Evolutionary conservation across 2,888 invertebrate genomes (phyloP).

Genomic region (Ornithoptera alexandrae): DNA sequence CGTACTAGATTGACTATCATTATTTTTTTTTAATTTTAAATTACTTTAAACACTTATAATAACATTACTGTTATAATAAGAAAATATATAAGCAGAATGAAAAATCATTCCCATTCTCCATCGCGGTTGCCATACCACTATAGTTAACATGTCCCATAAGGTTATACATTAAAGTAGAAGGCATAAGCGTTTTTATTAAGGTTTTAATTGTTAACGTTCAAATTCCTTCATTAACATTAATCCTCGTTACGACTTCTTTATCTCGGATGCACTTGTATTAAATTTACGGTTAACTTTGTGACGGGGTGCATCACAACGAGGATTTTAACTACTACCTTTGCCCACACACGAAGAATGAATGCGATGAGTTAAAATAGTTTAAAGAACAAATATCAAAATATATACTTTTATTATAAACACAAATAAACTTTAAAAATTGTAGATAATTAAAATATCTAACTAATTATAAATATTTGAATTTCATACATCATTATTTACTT

Average conservation of each 20-base stretch:
- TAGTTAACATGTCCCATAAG: too few species aligned
- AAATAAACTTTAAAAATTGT: neutral
- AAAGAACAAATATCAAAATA: neutral
- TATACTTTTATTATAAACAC: neutral
- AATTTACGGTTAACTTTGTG: slow-evolving; percentile 51
- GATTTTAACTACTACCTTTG: slow-evolving; percentile 42
- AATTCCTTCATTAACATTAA: slow-evolving; percentile 52
- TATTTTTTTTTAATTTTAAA: too few species aligned
- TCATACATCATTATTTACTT: too few species aligned
- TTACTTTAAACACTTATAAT: too few species aligned
- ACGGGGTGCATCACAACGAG: slow-evolving; percentile 53
- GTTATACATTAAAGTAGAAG: neutral
- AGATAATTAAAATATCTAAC: neutral
- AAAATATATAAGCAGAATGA: too few species aligned
- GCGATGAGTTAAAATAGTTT: slow-evolving; percentile 19
- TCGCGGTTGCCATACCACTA: too few species aligned
- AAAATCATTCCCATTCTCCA: too few species aligned
- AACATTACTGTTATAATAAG: too few species aligned
- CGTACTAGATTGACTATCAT: too few species aligned
- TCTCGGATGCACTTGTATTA: slow-evolving; percentile 48
- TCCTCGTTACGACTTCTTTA: slow-evolving; percentile 54
- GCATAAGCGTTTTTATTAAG: neutral
- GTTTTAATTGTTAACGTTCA: neutral
- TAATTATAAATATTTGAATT: too few species aligned
- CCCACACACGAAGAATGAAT: slow-evolving; percentile 60